Percentiles rank a stretch among this genome's conserved stretches.
Conservation (phyloP, 2,888 invertebrate species). For the Drosophila neotestacea region DNA sequence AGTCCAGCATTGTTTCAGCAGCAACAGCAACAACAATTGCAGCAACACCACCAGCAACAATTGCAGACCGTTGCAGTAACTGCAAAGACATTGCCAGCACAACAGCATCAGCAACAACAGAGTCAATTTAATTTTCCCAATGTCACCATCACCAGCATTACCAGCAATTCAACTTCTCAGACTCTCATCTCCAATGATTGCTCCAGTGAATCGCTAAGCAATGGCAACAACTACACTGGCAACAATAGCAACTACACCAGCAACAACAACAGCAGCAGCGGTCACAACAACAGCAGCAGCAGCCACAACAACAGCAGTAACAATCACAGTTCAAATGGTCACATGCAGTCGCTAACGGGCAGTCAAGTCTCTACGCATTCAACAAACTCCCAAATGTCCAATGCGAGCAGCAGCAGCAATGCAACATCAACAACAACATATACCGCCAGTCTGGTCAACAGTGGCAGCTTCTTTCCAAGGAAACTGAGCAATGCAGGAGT, state of each 20-base stretch:
- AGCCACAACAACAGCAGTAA: constrained; percentile 19
- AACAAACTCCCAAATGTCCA: constrained; percentile 47
- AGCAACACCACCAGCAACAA: constrained; percentile 21
- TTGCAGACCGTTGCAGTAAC: constrained; percentile 75
- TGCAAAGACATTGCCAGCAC: constrained; percentile 65
- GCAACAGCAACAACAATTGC: constrained; percentile 66
- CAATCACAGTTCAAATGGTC: constrained; percentile 53
- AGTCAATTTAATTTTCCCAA: constrained; percentile 85
- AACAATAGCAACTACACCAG: constrained; percentile 15
- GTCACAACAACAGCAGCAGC: constrained; percentile 11
- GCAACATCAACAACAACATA: constrained; percentile 59
- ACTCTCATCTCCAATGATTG: constrained; percentile 77
- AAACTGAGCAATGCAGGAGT: constrained; percentile 85
- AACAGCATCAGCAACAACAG: constrained; percentile 29
- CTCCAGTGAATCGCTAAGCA: constrained; percentile 27
- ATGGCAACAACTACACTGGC: constrained; percentile 58
- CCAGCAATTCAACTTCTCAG: constrained; percentile 62
- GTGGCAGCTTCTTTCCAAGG: constrained; percentile 85
- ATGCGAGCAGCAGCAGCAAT: constrained; percentile 51
- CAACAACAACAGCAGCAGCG: constrained; percentile 26
- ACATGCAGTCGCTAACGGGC: constrained; percentile 49
- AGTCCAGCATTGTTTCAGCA: constrained; percentile 92
- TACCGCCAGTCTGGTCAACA: constrained; percentile 65
- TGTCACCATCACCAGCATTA: constrained; percentile 82
- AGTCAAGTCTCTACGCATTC: constrained; percentile 65